Evolutionary conservation across 2,888 invertebrate genomes (phyloP).

Genomic region (Achlya flavicornis): DNA sequence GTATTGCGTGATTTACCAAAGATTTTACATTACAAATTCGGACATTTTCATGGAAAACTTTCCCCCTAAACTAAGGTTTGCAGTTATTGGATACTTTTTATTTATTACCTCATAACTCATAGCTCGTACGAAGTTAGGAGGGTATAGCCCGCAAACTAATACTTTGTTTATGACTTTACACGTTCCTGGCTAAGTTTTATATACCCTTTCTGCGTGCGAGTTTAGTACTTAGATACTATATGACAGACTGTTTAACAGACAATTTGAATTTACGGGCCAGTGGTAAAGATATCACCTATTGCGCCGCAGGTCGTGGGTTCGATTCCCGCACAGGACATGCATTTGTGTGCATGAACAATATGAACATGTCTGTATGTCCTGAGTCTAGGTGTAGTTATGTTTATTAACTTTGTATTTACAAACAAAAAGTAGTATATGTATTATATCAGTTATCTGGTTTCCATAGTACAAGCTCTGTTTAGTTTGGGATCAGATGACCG

Average conservation of each 20-base stretch:
- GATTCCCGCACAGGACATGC: too few relatives aligned
- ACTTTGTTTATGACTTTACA: conserved; percentile 29
- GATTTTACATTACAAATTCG: not conserved
- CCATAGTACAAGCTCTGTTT: too few relatives aligned
- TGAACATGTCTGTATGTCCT: too few relatives aligned
- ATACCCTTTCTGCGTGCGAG: not conserved
- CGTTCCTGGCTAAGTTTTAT: not conserved
- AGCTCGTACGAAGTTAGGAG: conserved; percentile 27
- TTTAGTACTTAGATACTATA: not conserved
- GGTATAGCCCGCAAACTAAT: conserved; percentile 27
- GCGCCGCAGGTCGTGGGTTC: too few relatives aligned
- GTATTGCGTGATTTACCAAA: not conserved
- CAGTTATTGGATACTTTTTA: conserved; percentile 40
- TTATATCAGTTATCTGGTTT: too few relatives aligned
- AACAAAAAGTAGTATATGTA: too few relatives aligned
- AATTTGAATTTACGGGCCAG: too few relatives aligned
- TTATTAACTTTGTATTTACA: too few relatives aligned
- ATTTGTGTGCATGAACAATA: too few relatives aligned
- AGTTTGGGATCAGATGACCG: too few relatives aligned
- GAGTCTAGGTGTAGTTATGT: too few relatives aligned
- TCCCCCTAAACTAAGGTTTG: conserved; percentile 21
- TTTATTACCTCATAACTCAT: conserved; percentile 37
- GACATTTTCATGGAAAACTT: conserved; percentile 6
- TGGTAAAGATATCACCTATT: too few relatives aligned
- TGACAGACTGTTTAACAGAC: not conserved